Evolutionary conservation across 2,888 invertebrate genomes (phyloP).

Genomic region (Scelioninae gen. 1): DNA sequence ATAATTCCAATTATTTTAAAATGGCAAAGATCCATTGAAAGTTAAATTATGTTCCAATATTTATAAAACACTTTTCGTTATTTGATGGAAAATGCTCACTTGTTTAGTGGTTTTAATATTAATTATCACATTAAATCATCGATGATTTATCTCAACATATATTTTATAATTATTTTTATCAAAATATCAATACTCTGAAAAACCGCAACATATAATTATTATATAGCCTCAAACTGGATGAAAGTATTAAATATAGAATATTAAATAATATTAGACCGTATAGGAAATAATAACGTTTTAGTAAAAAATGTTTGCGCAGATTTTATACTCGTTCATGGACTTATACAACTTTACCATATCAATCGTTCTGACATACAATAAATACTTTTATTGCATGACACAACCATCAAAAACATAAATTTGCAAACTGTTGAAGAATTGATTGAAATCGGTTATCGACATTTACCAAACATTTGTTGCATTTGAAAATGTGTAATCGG

Average conservation of each 20-base stretch:
- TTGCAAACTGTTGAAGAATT: slow-evolving; percentile 5
- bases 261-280: not conserved
- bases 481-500: slow-evolving; percentile 20
- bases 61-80: too few relatives aligned
- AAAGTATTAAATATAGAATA: slow-evolving; percentile 21
- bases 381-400: slow-evolving; percentile 23
- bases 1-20: too few relatives aligned
- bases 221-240: not conserved
- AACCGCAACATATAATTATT: not conserved
- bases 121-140: too few relatives aligned
- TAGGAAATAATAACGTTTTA: slow-evolving; percentile 18
- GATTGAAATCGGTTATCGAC: slow-evolving; percentile 33
- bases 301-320: slow-evolving; percentile 7
- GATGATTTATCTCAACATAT: too few relatives aligned
- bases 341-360: slow-evolving; percentile 8
- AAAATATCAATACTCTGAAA: not conserved
- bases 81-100: too few relatives aligned
- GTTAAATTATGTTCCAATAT: too few relatives aligned
- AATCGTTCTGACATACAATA: slow-evolving; percentile 28
- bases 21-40: too few relatives aligned
- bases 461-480: slow-evolving; percentile 26
- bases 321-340: slow-evolving; percentile 24
- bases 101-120: too few relatives aligned
- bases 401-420: slow-evolving; percentile 19
- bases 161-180: too few relatives aligned